Base-by-base conservation (phyloP, 2,888 invertebrate species). In the Coronaproctus castanopsis region DNA sequence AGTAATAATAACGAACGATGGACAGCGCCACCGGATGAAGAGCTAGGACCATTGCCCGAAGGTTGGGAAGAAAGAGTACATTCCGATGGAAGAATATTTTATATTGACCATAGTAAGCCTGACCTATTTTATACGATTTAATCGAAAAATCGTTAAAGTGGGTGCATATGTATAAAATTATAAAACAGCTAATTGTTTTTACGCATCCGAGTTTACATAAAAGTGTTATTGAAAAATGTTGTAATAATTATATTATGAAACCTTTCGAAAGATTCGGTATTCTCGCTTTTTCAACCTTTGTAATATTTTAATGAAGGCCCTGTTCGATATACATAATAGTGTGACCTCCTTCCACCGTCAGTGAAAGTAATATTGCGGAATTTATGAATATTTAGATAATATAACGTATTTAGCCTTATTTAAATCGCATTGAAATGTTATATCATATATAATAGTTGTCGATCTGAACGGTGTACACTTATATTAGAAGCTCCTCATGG, bases 1-100 rank as follows among this genome's bases (percentile, higher is more conserved):
- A 67, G 70, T 19, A 58, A 57, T 65, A 54, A 63, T 67, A 49
- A 66, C 66, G 49, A 66, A 66, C 61, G 60, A 57, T 60, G 54
- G 62, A 63, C 55, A 55, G 61, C 58, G 63, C 70, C 65, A 68
- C 73, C 79, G 18, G 81, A 83, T 50, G 93, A 93, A 73, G 89
- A 92, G 73, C 79, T 97, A 60, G 96, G 95, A 53, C 85, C 96
- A 1, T 73, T 97, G 70, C 96, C 97, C 0, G 89, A 93, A 74
- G 96, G 97, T 23, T 98, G 97, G 97, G 97, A 98, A 74, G 96
- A 97, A 74, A 76, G 96, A 58, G 85, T 92, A 48, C 97, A 97
- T 71, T 82, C 86, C 0, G 96, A 98, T 73, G 96, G 96, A 18
- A 76, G 97, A 70, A 92, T 95, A 67, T 98, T 98, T 78, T 98